phyloP scores from a whole-genome alignment of 2,888 invertebrate species.

The Eulithis testata region DNA sequence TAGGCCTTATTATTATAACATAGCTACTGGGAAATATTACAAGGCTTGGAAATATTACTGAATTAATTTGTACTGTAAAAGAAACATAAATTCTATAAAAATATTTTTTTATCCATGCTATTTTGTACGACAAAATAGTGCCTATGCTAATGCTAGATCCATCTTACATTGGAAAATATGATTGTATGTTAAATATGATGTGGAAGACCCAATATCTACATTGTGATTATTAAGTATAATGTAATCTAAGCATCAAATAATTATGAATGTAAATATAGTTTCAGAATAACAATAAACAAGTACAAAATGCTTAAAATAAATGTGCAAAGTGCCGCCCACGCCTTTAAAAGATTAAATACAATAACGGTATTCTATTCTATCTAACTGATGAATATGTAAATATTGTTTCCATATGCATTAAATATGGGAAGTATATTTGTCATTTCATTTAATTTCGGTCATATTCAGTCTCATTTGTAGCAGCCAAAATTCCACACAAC shows the following conservation, averaged over 20 bases:
- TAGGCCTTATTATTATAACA: slow-evolving; percentile 17
- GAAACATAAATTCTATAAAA: slow-evolving; percentile 38
- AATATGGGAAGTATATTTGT: slow-evolving; percentile 33
- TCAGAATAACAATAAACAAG: slow-evolving; percentile 30
- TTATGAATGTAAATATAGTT: slow-evolving; percentile 12
- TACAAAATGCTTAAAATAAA: slow-evolving; percentile 35
- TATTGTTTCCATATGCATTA: slow-evolving; percentile 7
- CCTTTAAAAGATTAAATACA: slow-evolving; percentile 22
- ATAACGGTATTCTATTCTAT: slow-evolving; percentile 19
- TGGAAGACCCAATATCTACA: slow-evolving; percentile 42
- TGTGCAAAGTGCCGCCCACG: slow-evolving; percentile 37
- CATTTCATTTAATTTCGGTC: slow-evolving; percentile 38
- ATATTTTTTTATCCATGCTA: slow-evolving; percentile 24
- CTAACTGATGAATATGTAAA: slow-evolving; percentile 13
- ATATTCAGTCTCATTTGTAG: slow-evolving; percentile 45
- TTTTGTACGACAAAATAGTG: slow-evolving; percentile 46
- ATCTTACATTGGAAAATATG: slow-evolving; percentile 31
- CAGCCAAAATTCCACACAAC: slow-evolving; percentile 40
- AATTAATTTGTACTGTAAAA: slow-evolving; percentile 39
- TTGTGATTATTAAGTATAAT: slow-evolving; percentile 21
- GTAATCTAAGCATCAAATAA: slow-evolving; percentile 11
- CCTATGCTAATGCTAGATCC: slow-evolving; percentile 39
- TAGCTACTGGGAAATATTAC: slow-evolving; percentile 15
- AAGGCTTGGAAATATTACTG: slow-evolving; percentile 23
- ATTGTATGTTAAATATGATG: slow-evolving; percentile 25